Conservation (phyloP, 2,797 vertebrate genomes). For the Catamblyrhynchus diadema region DNA sequence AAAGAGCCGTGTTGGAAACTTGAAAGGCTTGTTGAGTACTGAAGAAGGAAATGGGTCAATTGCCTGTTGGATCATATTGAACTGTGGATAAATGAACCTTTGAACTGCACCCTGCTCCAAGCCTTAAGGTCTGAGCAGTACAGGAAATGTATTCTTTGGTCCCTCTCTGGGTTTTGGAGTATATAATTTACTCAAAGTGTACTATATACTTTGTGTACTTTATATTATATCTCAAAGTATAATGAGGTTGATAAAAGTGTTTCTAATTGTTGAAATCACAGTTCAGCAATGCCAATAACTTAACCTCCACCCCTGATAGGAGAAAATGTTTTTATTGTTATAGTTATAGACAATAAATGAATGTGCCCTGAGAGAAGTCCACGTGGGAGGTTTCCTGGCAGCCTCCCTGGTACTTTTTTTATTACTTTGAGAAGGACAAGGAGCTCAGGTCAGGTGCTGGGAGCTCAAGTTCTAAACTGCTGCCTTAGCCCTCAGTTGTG, state of each 20-base stretch:
- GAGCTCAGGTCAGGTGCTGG: not conserved
- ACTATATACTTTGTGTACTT: not conserved
- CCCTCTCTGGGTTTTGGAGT: not conserved
- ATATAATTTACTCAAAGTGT: not conserved
- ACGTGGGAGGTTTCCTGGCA: not conserved
- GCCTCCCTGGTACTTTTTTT: not conserved
- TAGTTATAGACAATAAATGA: not conserved
- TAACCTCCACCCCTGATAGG: rapidly evolving
- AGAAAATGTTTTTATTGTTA: not conserved
- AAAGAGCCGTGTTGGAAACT: not conserved
- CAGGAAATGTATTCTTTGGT: not conserved
- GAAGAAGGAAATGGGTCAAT: not conserved
- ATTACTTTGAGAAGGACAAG: not conserved
- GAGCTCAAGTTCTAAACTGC: not conserved
- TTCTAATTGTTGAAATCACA: not conserved
- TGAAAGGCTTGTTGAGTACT: not conserved
- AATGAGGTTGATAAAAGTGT: not conserved
- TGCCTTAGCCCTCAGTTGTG: rapidly evolving
- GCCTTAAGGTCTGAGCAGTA: not conserved
- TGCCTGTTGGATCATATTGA: not conserved
- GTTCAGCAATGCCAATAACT: not conserved
- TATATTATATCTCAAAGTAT: not conserved
- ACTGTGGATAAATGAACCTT: not conserved
- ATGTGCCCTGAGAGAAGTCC: not conserved
- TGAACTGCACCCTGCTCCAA: not conserved